Conservation (phyloP, 35 echinoderm and acorn worm genomes). For the Lytechinus pictus region DNA sequence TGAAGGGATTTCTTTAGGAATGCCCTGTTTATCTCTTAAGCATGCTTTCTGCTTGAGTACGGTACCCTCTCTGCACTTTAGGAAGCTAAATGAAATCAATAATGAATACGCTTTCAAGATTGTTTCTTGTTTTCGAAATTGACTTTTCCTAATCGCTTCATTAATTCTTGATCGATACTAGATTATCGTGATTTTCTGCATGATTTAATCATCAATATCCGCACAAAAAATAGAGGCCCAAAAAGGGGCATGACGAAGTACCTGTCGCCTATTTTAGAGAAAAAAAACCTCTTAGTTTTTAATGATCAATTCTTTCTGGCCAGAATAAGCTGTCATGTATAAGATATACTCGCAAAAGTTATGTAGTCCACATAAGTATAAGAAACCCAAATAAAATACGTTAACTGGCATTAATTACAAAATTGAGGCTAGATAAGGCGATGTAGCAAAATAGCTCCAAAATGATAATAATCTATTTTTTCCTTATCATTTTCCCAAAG, state of each 20-base stretch:
- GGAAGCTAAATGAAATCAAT: conserved; percentile 17
- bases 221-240: background rate
- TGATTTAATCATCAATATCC: conserved; percentile 23
- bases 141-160: conserved; percentile 19
- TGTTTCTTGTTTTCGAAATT: conserved; percentile 18
- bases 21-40: background rate
- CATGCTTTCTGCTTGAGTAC: background rate
- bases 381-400: too few species aligned
- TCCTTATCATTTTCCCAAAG: too few species aligned
- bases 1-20: background rate
- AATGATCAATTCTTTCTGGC: background rate
- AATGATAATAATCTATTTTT: too few species aligned
- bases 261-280: background rate
- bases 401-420: too few species aligned
- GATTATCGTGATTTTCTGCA: conserved; percentile 14
- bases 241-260: background rate
- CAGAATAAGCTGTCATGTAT: background rate
- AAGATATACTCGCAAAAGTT: too few species aligned
- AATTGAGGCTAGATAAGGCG: too few species aligned
- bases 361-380: too few species aligned
- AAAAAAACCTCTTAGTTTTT: background rate
- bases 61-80: background rate
- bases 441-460: too few species aligned
- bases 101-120: conserved; percentile 11
- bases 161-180: background rate